phyloP scores from a whole-genome alignment of 2,797 vertebrate genomes.

The Psittacula derbiana region DNA sequence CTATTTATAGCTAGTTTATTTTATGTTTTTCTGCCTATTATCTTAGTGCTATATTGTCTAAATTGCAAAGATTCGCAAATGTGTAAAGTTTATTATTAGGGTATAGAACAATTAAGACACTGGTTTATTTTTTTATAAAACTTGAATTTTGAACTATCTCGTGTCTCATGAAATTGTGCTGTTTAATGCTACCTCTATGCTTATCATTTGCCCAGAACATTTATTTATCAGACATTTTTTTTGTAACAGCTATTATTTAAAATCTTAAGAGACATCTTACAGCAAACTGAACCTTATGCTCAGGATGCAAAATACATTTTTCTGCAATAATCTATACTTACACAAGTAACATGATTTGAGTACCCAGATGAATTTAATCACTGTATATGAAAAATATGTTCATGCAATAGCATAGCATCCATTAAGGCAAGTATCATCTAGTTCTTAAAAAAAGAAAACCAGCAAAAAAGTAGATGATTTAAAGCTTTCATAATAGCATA shows the following conservation, averaged over 20 bases:
- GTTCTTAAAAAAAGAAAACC: background rate
- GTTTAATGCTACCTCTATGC: background rate
- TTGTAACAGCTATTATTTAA: background rate
- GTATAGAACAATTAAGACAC: background rate
- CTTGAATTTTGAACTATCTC: background rate
- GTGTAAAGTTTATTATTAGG: background rate
- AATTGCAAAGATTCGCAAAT: background rate
- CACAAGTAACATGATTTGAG: background rate
- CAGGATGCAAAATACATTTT: background rate
- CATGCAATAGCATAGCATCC: background rate
- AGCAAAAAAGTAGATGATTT: background rate
- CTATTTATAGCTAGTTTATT: background rate
- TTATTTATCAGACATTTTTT: background rate
- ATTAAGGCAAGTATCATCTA: fast-evolving
- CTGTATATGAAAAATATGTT: background rate
- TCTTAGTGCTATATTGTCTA: background rate
- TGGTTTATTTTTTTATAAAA: background rate
- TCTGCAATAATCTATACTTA: background rate
- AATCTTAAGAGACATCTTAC: background rate
- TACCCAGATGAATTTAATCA: background rate
- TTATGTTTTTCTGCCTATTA: background rate
- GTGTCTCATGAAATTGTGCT: background rate
- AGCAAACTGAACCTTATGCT: background rate
- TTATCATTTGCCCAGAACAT: background rate
- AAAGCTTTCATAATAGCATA: background rate